Evolutionary conservation across 2,797 vertebrate species (phyloP).

Genomic region (Linurgus olivaceus): DNA sequence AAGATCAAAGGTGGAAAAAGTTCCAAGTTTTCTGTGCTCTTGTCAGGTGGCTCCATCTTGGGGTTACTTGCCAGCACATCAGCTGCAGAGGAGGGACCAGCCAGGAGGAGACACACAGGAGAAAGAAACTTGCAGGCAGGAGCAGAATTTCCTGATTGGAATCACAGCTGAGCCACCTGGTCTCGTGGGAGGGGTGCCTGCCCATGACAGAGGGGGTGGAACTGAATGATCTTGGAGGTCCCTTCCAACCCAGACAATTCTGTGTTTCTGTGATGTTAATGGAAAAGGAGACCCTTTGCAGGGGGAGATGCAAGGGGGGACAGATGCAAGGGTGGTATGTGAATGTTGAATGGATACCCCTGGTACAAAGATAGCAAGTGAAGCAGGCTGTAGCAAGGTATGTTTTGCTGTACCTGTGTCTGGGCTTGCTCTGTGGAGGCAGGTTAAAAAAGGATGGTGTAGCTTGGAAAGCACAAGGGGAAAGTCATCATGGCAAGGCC

Average conservation of each 20-base stretch:
- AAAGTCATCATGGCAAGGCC: not conserved
- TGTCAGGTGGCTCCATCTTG: conserved; percentile 12
- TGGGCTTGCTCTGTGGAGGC: not conserved
- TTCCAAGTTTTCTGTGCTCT: not conserved
- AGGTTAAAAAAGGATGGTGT: not conserved
- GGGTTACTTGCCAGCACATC: not conserved
- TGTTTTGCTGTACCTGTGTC: not conserved
- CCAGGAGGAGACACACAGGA: not conserved
- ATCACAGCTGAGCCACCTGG: not conserved
- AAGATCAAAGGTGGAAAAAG: conserved; percentile 17
- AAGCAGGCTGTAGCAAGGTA: not conserved
- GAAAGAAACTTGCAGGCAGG: not conserved
- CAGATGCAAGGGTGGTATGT: not conserved
- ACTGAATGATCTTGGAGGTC: not conserved
- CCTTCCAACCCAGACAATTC: not conserved
- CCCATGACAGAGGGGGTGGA: not conserved
- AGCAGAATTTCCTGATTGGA: not conserved
- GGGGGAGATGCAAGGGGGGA: not conserved
- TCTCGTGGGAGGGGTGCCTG: not conserved
- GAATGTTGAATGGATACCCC: fast-evolving
- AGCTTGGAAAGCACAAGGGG: not conserved
- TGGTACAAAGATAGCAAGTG: not conserved
- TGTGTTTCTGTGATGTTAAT: not conserved
- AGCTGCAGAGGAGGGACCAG: not conserved
- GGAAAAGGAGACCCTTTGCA: not conserved